Percentiles rank a stretch among this genome's conserved stretches.
Evolutionary conservation across 2,797 vertebrate species (phyloP).

Genomic region (Chiloscyllium punctatum): DNA sequence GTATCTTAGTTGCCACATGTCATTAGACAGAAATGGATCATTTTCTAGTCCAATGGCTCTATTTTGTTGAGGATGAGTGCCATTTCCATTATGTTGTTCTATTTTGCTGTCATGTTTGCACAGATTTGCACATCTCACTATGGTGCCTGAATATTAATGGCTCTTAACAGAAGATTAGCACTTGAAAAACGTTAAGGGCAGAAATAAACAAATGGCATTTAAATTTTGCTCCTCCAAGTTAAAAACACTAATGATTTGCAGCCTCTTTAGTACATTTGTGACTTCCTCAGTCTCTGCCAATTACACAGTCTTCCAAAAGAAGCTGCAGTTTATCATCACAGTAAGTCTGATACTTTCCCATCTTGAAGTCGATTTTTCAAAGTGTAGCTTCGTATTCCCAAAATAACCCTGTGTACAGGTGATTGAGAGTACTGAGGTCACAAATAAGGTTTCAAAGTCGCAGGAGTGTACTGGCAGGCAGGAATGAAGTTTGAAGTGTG

Average conservation of each 20-base stretch:
- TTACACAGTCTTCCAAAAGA: neutral
- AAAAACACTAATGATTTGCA: neutral
- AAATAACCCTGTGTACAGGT: neutral
- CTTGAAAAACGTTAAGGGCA: neutral
- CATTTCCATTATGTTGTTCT: neutral
- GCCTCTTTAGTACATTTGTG: neutral
- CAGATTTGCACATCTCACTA: neutral
- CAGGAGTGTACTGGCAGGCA: too few relatives aligned
- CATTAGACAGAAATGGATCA: slow-evolving; percentile 15
- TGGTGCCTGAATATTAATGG: neutral
- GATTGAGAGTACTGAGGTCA: too few relatives aligned
- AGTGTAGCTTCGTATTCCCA: neutral
- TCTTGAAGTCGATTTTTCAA: neutral
- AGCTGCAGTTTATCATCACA: neutral
- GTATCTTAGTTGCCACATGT: neutral
- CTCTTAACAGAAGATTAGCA: neutral
- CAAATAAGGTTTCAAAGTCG: too few relatives aligned
- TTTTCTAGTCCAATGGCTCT: slow-evolving; percentile 19
- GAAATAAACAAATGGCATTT: neutral
- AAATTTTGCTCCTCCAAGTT: neutral
- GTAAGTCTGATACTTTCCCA: neutral
- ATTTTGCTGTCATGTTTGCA: neutral
- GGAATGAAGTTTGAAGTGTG: too few relatives aligned
- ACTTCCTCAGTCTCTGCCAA: neutral
- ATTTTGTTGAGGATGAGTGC: neutral